These are phyloP conservation scores for Leptinotarsa peninsularis DNA, from an alignment of 2,888 invertebrate species.

Conservation along the genomic window DNA sequence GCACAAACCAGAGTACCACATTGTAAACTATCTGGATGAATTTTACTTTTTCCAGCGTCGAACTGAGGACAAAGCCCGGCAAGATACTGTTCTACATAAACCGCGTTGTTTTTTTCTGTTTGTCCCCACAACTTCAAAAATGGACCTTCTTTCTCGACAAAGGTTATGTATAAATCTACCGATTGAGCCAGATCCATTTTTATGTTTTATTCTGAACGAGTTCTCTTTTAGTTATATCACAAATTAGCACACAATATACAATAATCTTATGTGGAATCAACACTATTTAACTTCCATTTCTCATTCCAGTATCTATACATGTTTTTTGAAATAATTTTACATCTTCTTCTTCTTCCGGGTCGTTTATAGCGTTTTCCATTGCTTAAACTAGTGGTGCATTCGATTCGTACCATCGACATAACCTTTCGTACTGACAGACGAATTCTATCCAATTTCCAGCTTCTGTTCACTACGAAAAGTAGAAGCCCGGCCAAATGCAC, in stretches of 20 bases:
- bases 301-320: too few relatives aligned
- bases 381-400: too few relatives aligned
- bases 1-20: conserved; percentile 71
- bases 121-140: conserved; percentile 82
- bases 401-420: too few relatives aligned
- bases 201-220: not conserved
- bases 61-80: conserved; percentile 67
- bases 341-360: too few relatives aligned
- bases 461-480: too few relatives aligned
- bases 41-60: conserved; percentile 65
- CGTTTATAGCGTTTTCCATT: too few relatives aligned
- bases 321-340: too few relatives aligned
- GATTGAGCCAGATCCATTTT: conserved; percentile 35
- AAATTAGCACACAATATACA: not conserved
- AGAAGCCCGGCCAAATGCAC: too few relatives aligned
- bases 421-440: too few relatives aligned
- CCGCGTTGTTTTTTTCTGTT: conserved; percentile 70
- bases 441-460: too few relatives aligned
- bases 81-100: conserved; percentile 70
- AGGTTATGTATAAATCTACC: conserved; percentile 68
- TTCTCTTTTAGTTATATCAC: not conserved
- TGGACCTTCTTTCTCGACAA: conserved; percentile 77
- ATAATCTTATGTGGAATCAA: not conserved
- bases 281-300: not conserved
- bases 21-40: conserved; percentile 61